phyloP scores from a whole-genome alignment of 2,888 invertebrate genomes.

The Merodon equestris region DNA sequence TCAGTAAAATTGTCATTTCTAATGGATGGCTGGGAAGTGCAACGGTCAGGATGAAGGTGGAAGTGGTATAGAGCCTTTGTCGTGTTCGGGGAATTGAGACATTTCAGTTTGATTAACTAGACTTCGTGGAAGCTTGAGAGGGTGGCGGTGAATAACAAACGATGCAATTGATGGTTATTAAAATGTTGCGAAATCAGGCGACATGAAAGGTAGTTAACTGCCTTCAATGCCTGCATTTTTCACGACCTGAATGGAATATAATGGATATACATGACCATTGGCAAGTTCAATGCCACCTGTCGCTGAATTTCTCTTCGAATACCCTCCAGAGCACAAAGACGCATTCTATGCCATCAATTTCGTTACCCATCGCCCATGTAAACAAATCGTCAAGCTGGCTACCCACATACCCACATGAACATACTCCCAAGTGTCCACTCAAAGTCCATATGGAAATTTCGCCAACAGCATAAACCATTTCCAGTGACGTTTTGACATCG shows the following conservation, averaged over 20 bases:
- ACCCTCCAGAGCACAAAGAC: too few species aligned
- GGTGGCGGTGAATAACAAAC: background rate
- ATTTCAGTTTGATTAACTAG: constrained; percentile 58
- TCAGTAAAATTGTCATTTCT: constrained; percentile 62
- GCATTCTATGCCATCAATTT: too few species aligned
- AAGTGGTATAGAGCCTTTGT: constrained; percentile 1
- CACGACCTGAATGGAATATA: too few species aligned
- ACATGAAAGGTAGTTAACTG: too few species aligned
- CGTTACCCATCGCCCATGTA: too few species aligned
- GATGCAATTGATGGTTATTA: constrained; percentile 2
- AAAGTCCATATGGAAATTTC: constrained; percentile 54
- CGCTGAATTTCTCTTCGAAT: too few species aligned
- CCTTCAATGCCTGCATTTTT: too few species aligned
- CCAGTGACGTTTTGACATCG: constrained; percentile 57
- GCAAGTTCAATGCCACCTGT: too few species aligned
- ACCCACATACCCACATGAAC: too few species aligned
- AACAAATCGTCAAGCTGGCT: too few species aligned
- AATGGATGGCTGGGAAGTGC: constrained; percentile 30
- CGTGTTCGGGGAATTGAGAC: constrained; percentile 52
- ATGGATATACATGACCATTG: too few species aligned
- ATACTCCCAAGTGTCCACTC: constrained; percentile 31
- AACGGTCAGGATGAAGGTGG: constrained; percentile 5
- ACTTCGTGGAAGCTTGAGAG: background rate
- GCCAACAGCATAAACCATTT: constrained; percentile 62
- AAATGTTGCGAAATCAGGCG: background rate